These are phyloP conservation scores for Chloroclysta siterata DNA, from an alignment of 2,888 invertebrate species.

Conservation along the genomic window DNA sequence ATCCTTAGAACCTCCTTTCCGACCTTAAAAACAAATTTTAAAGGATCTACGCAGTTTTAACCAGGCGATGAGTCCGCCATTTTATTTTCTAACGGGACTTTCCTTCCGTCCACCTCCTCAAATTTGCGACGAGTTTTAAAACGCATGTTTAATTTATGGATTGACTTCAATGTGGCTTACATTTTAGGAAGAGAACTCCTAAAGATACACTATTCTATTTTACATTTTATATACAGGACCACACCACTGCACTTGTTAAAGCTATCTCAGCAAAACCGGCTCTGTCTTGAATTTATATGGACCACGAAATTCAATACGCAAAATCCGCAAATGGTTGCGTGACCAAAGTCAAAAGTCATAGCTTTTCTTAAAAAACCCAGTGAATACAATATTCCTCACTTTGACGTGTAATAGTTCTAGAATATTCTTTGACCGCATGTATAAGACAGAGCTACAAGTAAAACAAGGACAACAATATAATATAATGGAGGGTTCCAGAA, in stretches of 20 bases:
- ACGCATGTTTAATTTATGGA: conserved; percentile 53
- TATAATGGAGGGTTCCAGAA: conserved; percentile 26
- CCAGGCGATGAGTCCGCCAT: conserved; percentile 76
- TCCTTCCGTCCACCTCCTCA: conserved; percentile 56
- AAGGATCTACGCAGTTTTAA: conserved; percentile 58
- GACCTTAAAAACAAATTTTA: conserved; percentile 47
- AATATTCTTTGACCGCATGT: conserved; percentile 48
- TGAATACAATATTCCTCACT: conserved; percentile 23
- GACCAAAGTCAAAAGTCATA: conserved; percentile 21
- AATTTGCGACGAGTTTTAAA: conserved; percentile 46
- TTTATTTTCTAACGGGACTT: conserved; percentile 56
- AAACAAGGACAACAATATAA: conserved; percentile 26
- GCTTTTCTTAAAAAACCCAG: not conserved
- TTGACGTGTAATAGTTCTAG: conserved; percentile 43
- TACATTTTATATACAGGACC: conserved; percentile 49
- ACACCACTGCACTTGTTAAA: conserved; percentile 60
- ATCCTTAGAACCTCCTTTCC: conserved; percentile 52
- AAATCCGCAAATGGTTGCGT: conserved; percentile 32
- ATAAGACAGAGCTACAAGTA: conserved; percentile 37
- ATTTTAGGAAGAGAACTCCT: conserved; percentile 47
- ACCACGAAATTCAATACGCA: conserved; percentile 36
- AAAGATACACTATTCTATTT: conserved; percentile 26
- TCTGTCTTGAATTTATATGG: conserved; percentile 55
- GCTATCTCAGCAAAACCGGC: conserved; percentile 51
- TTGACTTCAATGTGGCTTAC: conserved; percentile 49